Base-by-base conservation (phyloP, 2,113 vertebrate genomes). In the Pheucticus melanocephalus region DNA sequence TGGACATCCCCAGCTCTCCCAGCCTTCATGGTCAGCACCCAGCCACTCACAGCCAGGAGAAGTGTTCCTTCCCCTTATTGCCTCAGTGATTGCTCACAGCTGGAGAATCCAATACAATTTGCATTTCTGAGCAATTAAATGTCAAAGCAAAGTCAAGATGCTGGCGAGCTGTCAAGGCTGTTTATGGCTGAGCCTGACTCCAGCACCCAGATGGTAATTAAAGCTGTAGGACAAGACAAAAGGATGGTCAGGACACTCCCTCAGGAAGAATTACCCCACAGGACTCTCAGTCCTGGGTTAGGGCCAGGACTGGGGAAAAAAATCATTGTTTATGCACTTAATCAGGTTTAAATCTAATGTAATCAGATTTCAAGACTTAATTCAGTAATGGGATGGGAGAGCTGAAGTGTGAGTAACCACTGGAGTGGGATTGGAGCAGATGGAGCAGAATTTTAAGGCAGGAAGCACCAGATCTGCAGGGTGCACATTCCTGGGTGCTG, bases 71-170 rank as follows among this genome's bases (percentile, higher is more conserved):
- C 22, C 12, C 66, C 18, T 21, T 23, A 1, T 5, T 35, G 20
- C 66, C 80, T 82, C 56, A 1, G 42, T 20, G 63, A 9, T 17
- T 20, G 44, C 80, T 86, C 60, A 24, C 57, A 61, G 13, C 45
- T 39, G 59, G 40, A 45, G 81, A 59, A 57, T 20, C 18, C 54
- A 15, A 39, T 44, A 2, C 39, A 42, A 60, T 90, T 83, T 91
- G 73, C 69, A 59, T 92, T 91, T 96, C 72, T 42, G 14, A 53
- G 84, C 70, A 70, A 71, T 87, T 63, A 87, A 87, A 87, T 93
- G 90, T 95, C 87, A 75, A 60, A 87, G 70, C 73, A 91, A 95
- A 92, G 93, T 91, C 86, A 89, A 85, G 95, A 21, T 59, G 51
- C 61, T 96, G 92, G 81, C 69, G 50, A 15, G 86, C 69, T 76